Conservation (phyloP, 2,113 vertebrate species). For the Proterorhinus semilunaris region DNA sequence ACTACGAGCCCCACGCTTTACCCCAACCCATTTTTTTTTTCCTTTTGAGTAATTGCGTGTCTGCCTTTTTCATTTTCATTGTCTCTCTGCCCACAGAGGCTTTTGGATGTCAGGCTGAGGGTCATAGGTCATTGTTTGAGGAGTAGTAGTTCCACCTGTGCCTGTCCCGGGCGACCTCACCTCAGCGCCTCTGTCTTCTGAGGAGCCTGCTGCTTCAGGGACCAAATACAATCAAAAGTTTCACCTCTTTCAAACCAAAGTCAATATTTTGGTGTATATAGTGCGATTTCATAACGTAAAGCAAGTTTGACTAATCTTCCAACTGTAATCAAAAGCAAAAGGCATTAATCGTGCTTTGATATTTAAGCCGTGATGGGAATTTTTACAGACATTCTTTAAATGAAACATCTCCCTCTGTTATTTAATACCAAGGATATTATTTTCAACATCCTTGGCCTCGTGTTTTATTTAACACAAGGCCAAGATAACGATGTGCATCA, state of each 20-base stretch:
- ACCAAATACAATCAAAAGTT: constrained; percentile 7
- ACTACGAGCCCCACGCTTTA: neutral
- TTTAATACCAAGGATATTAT: no score
- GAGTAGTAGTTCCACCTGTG: constrained; percentile 24
- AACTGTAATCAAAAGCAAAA: neutral
- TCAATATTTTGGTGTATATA: neutral
- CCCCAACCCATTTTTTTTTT: no score
- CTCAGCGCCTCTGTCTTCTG: constrained; percentile 6
- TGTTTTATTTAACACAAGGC: no score
- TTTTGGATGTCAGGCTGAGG: constrained; percentile 19
- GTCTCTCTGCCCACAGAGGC: constrained; percentile 23
- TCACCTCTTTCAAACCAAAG: neutral
- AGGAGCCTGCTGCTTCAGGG: constrained; percentile 24
- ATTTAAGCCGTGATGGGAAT: no score
- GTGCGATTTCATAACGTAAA: neutral
- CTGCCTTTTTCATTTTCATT: constrained; percentile 3
- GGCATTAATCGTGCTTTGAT: no score
- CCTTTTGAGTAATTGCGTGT: neutral
- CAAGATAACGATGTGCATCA: no score
- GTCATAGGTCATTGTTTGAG: constrained; percentile 37
- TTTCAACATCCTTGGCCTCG: no score
- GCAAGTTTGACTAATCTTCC: neutral
- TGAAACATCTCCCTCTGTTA: no score
- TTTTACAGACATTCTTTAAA: no score
- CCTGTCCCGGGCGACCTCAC: constrained; percentile 3